phyloP scores from a whole-genome alignment of 1,140 invertebrate genomes.

The Protaetia brevitarsis region DNA sequence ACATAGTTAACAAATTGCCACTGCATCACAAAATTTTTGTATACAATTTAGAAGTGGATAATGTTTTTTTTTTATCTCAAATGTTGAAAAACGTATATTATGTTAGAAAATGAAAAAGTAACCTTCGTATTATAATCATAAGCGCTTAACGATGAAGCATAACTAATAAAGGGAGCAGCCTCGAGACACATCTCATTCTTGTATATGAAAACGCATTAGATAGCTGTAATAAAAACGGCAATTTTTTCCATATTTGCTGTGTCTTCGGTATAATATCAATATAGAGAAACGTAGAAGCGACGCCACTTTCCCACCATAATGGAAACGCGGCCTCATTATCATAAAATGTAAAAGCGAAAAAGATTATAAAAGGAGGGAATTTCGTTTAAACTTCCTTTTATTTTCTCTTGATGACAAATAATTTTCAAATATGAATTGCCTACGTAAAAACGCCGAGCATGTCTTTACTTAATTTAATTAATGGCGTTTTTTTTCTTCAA shows the following conservation, averaged over 20 bases:
- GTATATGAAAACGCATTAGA: background rate
- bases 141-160: no score
- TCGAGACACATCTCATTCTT: no score
- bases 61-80: no score
- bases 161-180: no score
- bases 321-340: background rate
- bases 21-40: no score
- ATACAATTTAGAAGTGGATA: no score
- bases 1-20: no score
- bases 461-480: constrained; percentile 15
- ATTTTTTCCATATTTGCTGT: constrained; percentile 1
- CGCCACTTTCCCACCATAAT: background rate
- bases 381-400: background rate
- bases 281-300: background rate
- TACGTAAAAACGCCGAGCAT: background rate
- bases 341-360: constrained; percentile 7
- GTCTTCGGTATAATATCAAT: background rate
- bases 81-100: no score
- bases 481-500: background rate
- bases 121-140: no score
- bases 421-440: constrained; percentile 1
- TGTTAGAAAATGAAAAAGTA: no score
- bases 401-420: constrained; percentile 8
- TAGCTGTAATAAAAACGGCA: background rate
- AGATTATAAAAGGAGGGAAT: background rate